A percentile compares a stretch with the other conserved stretches of the same genome.
Conservation (phyloP, 2,888 invertebrate species). For the Theristus sp. region DNA sequence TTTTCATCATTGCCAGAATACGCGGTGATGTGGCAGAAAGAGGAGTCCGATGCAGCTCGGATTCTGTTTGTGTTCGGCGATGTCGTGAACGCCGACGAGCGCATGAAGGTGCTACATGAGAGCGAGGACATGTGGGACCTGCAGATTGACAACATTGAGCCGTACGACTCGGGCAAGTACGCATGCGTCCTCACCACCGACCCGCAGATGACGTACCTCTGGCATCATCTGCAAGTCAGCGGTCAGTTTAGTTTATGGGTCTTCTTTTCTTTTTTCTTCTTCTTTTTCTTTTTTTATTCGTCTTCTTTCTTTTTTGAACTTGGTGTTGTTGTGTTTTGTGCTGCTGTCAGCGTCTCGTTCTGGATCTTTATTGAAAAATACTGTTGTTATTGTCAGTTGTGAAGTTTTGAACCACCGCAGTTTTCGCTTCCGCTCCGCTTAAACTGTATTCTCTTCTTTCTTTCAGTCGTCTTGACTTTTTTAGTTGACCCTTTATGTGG, state of each 20-base stretch:
- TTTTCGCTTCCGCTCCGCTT: no score
- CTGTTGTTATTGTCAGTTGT: no score
- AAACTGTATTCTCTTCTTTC: no score
- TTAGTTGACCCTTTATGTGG: no score
- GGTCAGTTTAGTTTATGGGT: neutral
- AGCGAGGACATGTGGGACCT: neutral
- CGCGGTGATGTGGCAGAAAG: neutral
- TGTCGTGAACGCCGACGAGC: neutral
- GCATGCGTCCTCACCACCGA: neutral
- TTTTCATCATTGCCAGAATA: no score
- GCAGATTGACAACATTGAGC: neutral
- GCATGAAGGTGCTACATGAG: neutral
- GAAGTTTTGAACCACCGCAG: no score
- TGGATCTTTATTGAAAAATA: no score
- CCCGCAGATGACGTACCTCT: neutral
- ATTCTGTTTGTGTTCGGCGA: neutral
- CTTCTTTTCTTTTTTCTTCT: neutral
- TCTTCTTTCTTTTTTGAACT: neutral
- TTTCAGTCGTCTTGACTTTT: no score
- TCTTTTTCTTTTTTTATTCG: neutral
- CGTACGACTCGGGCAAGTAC: neutral
- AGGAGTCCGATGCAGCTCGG: neutral
- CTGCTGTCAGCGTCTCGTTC: no score
- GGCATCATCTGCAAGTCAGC: neutral
- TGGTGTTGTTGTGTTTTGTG: neutral